Evolutionary conservation across 2,113 vertebrate genomes (phyloP), one percentile per base, ranked within the genome.

Genomic region (Numida meleagris): DNA sequence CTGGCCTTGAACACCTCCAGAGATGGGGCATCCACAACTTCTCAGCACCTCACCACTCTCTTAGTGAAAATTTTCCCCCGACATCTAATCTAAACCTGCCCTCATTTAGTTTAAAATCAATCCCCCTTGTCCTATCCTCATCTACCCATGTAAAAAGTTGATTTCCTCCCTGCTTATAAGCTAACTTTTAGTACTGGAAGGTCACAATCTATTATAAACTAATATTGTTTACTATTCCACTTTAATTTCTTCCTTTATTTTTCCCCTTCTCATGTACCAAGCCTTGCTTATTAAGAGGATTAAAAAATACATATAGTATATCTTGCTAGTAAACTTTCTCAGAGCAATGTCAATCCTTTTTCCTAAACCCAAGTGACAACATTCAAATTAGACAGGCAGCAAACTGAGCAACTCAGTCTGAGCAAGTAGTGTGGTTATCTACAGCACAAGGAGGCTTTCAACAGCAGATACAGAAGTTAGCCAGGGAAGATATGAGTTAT

Each of bases 241-340:
- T 57, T n/a, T 33, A 48, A n/a, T 76, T 21, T 68, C 33, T 55
- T 58, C 4, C 33, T 25, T 16, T n/a, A n/a, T 1, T 1, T 53
- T 82, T 33, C 65, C 34, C 18, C 42, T 36, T 40, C 67, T 70
- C 18, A 34, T 5, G 7, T 50, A 86, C 21, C 24, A 43, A 77
- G 24, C 6, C 14, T 38, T 9, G 7, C 8, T 70, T 48, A 34
- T 0, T 42, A 38, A 50, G 2, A 38, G 2, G 3, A 7, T 59
- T 82, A 76, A 75, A 59, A 72, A 90, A 82, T 20, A n/a, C 31
- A 75, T 21, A 10, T 13, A 40, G 14, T 12, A 51, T 5, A 85
- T 14, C 57, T 73, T 24, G 40, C 33, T 57, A 89, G 67, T 50
- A 40, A 82, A 79, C 0, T 12, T 82, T 23, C 3, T 17, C 45